Base-by-base conservation (phyloP, 2,797 vertebrate species). In the Syngnathus rostellatus region DNA sequence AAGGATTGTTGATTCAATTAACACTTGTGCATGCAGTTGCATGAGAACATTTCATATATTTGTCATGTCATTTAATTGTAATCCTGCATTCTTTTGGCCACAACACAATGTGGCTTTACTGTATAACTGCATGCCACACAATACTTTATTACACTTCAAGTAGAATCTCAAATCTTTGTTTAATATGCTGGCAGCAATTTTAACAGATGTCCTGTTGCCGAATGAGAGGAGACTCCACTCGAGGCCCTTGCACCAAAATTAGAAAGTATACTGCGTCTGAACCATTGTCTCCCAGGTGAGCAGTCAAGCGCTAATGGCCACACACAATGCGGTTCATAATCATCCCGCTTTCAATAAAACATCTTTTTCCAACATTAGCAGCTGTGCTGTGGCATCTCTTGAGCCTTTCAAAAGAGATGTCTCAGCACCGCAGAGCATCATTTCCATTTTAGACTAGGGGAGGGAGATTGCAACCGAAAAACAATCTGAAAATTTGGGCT, bases 181-280 rank as follows among this genome's bases (percentile, higher is more conserved):
- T 74, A 71, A 76, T 65, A 77, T 60, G 70, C 78, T 71, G 69
- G 63, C 63, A 64, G 75, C 70, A 3, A 74, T 77, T 78, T 75
- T 63, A 82, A 77, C 82, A 86, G 80, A 87, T 81, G 77, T 79
- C 83, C 73, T 37, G 64, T 75, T 75, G 69, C 70, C 67, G 70
- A 76, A 76, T 77, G 64, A 68, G 73, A 74, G 64, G 65, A 61
- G 78, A 76, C 73, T 72, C 78, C 64, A 75, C 77, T 75, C 14
- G 17, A 65, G 74, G 81, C 79, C 50, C 78, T 81, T 74, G 73
- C 74, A 61, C 68, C 71, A 50, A 77, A 74, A 77, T 68, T 80
- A 68, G 74, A 77, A 67, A 57, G 66, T 66, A 76, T 46, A 73
- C 68, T 67, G 70, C 45, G 11, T 79, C 66, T 25, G 71, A 79